These are phyloP conservation scores for Lasiurus cinereus DNA, from an alignment of 2,113 vertebrate species.

Conservation along the genomic window DNA sequence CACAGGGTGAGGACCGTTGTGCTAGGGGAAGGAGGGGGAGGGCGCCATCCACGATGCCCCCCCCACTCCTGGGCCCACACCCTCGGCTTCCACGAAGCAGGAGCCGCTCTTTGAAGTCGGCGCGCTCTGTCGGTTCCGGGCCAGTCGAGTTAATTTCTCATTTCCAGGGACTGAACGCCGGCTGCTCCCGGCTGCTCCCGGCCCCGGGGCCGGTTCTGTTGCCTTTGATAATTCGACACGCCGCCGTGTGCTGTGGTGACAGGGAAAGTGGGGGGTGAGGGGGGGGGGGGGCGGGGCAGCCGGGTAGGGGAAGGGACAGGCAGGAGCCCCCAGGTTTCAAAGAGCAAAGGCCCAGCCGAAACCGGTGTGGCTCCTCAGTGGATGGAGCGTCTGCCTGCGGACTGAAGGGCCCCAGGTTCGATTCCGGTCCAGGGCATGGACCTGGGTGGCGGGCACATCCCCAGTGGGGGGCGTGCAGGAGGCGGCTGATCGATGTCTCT, in stretches of 20 bases:
- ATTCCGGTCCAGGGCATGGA: too few relatives aligned
- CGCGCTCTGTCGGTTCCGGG: constrained; percentile 56
- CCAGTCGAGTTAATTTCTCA: not conserved
- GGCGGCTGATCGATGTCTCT: too few relatives aligned
- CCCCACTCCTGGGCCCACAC: not conserved
- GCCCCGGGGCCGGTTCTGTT: constrained; percentile 3
- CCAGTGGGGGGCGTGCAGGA: too few relatives aligned
- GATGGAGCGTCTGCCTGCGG: too few relatives aligned
- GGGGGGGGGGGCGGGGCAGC: constrained; percentile 2
- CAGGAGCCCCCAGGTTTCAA: constrained; percentile 54
- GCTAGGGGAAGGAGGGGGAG: too few relatives aligned
- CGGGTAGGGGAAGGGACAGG: not conserved
- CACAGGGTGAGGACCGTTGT: too few relatives aligned
- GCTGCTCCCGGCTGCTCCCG: not conserved
- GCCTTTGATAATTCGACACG: constrained; percentile 70
- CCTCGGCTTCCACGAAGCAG: rapidly evolving
- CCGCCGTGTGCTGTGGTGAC: not conserved
- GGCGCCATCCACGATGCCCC: not conserved
- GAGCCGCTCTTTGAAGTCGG: constrained; percentile 67
- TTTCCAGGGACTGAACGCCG: not conserved
- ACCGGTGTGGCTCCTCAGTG: too few relatives aligned
- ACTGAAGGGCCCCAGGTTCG: too few relatives aligned
- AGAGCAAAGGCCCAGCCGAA: constrained; percentile 26
- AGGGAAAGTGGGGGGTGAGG: too few relatives aligned
- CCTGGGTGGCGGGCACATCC: too few relatives aligned